Evolutionary conservation across 2,113 vertebrate species (phyloP), one percentile per base, ranked within the genome.

Genomic region (Xiphias gladius): DNA sequence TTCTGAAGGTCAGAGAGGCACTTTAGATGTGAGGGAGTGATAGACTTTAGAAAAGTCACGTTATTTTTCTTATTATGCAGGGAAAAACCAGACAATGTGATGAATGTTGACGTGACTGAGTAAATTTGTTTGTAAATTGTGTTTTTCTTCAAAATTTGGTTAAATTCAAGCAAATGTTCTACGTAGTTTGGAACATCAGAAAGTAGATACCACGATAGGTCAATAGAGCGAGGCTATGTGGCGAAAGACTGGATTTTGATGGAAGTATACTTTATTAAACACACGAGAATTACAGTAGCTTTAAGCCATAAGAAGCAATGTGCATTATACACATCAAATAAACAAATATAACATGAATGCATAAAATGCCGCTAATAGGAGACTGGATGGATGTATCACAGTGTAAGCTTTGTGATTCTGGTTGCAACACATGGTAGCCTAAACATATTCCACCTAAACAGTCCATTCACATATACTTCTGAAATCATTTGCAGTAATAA

Each of bases 1-100:
- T 28, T 82, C 17, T 55, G 66, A 79, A 58, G 70, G 61, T 84
- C 52, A 41, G 28, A 59, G 7, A 13, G 46, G 32, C 32, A 61
- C 50, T 63, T 63, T 10, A 4, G 70, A 37, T 22, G 50, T 28
- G 28, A 59, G 46, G 32, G 37, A 57, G 32, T 0, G 2, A 28
- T 68, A 22, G 5, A 6, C 17, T 62, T 63, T 0, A 0, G 35
- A 35, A 62, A 63, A 73, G 52, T 22, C 37, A 37, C 4, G 28
- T 9, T 52, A 24, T 13, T 43, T 54, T 43, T 48, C 16, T 57
- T 39, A 52, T 48, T 70, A 63, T n/a, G 35, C 3, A 22, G 28
- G 24, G 9, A 55, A 57, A 63, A 41, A 4, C 39, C 7, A 46
- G 17, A 10, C 2, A 2, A 2, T 24, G 48, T 43, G 68, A 7